These are phyloP conservation scores for Clepsis dumicolana DNA, from an alignment of 2,888 invertebrate species.

Conservation along the genomic window DNA sequence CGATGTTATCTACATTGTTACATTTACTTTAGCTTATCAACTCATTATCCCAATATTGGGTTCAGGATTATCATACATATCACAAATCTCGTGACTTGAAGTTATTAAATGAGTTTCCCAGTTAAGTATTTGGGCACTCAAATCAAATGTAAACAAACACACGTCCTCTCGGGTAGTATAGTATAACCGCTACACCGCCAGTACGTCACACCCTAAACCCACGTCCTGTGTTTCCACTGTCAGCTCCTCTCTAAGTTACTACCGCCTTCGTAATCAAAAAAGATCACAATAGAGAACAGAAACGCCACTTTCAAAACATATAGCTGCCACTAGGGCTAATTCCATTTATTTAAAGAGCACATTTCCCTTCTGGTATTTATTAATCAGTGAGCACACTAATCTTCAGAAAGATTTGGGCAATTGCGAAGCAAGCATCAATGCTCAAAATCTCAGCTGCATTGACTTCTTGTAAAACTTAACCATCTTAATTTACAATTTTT, in stretches of 20 bases:
- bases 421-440: not conserved
- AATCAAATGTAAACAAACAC: not conserved
- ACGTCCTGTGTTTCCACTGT: not conserved
- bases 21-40: conserved; percentile 19
- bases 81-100: conserved; percentile 52
- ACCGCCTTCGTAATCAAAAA: not conserved
- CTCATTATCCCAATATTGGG: not conserved
- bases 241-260: not conserved
- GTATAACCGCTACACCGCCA: not conserved
- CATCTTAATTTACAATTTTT: not conserved
- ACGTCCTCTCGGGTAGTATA: not conserved
- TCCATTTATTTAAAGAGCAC: not conserved
- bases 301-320: not conserved
- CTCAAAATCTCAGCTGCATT: not conserved
- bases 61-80: conserved; percentile 45
- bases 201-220: too few species aligned
- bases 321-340: not conserved
- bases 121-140: not conserved
- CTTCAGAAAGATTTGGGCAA: not conserved
- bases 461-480: not conserved
- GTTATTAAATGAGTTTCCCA: not conserved
- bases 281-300: too few species aligned
- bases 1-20: conserved; percentile 47
- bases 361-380: not conserved
- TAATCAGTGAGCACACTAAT: not conserved